Conservation (phyloP, 2,797 vertebrate species). For the Hyperoplus lanceolatus region DNA sequence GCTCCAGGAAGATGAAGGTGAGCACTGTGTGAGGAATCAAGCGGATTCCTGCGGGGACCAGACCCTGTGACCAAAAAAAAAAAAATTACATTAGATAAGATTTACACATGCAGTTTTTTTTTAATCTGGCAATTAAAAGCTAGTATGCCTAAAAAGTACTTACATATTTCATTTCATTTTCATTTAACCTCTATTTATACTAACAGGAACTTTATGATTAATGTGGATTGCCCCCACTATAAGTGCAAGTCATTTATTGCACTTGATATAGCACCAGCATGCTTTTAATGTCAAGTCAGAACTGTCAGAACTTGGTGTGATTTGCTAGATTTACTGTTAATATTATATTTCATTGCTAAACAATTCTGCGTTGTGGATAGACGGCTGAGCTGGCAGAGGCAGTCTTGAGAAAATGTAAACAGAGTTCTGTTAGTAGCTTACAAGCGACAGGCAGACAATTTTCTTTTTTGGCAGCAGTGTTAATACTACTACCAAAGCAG, state of each 20-base stretch:
- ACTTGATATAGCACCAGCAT: not conserved
- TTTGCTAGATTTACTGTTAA: not conserved
- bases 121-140: not conserved
- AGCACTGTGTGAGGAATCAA: constrained; percentile 95
- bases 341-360: not conserved
- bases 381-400: not conserved
- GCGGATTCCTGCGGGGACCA: constrained; percentile 94
- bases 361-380: not conserved
- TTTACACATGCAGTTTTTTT: not conserved
- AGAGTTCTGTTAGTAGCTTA: too few relatives aligned
- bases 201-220: not conserved
- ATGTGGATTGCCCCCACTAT: not conserved
- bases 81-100: constrained; percentile 9
- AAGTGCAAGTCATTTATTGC: not conserved
- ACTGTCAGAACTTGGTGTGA: not conserved
- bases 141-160: not conserved
- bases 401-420: not conserved
- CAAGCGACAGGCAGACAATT: not conserved
- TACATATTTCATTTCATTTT: not conserved
- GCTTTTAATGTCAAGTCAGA: not conserved
- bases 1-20: constrained; percentile 96
- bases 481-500: not conserved
- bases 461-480: not conserved
- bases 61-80: constrained; percentile 85
- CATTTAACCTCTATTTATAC: too few relatives aligned